A percentile compares a stretch with the other conserved stretches of the same genome.
phyloP scores from a whole-genome alignment of 2,113 vertebrate species.

The Mustela nigripes region DNA sequence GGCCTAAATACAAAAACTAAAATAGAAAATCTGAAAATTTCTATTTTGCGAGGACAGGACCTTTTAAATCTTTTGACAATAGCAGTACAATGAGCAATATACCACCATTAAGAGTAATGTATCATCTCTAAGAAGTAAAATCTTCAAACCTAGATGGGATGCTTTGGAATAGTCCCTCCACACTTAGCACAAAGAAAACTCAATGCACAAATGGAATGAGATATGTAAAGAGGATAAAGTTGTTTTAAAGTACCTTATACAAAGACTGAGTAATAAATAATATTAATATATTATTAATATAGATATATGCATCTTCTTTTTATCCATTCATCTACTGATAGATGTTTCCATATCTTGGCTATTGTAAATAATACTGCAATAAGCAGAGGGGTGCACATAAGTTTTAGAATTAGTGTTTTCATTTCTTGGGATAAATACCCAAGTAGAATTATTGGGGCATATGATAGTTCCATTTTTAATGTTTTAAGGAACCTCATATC shows the following conservation, averaged over 20 bases:
- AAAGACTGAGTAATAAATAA: background rate
- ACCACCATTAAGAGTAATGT: background rate
- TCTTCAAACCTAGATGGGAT: background rate
- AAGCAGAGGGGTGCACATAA: background rate
- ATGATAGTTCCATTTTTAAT: background rate
- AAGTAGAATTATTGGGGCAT: background rate
- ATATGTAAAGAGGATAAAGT: background rate
- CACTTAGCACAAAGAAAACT: background rate
- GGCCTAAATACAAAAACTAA: background rate
- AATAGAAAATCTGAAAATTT: background rate
- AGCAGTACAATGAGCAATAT: background rate
- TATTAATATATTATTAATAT: background rate
- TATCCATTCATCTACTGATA: background rate
- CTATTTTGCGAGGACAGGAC: background rate
- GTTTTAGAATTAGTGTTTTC: background rate
- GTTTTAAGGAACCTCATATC: background rate
- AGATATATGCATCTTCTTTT: background rate
- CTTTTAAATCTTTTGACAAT: background rate
- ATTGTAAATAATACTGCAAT: background rate
- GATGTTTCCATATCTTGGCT: background rate
- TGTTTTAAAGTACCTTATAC: background rate
- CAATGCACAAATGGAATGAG: too few species aligned
- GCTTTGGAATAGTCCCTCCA: background rate
- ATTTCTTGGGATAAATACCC: background rate
- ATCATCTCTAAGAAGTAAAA: background rate